Percentiles rank a stretch among this genome's conserved stretches.
Conservation (phyloP, 2,888 invertebrate genomes). For the Agonopterix heracliana region DNA sequence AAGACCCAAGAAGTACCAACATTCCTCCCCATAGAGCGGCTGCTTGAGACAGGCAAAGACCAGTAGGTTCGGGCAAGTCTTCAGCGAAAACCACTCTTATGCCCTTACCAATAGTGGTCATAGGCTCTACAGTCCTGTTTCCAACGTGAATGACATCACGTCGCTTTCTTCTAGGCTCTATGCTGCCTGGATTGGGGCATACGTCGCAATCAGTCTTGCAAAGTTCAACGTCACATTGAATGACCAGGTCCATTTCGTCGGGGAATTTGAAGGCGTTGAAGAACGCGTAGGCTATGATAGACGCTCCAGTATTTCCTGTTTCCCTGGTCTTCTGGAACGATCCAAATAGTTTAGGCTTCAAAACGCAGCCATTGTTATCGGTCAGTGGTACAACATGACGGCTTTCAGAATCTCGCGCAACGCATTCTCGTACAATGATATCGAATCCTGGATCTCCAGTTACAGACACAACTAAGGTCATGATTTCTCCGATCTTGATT, state of each 20-base stretch:
- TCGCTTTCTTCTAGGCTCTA: slow-evolving; percentile 63
- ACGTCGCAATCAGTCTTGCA: slow-evolving; percentile 87
- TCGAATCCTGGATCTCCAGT: slow-evolving; percentile 88
- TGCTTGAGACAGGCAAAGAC: slow-evolving; percentile 79
- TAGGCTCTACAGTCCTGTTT: slow-evolving; percentile 72
- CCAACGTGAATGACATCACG: slow-evolving; percentile 61
- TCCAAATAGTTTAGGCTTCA: slow-evolving; percentile 87
- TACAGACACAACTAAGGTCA: slow-evolving; percentile 88
- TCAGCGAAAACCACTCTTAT: slow-evolving; percentile 82
- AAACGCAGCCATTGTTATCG: slow-evolving; percentile 84
- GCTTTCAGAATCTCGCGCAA: slow-evolving; percentile 82
- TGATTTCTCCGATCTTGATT: slow-evolving; percentile 87
- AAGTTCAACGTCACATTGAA: slow-evolving; percentile 88
- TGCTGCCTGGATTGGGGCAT: slow-evolving; percentile 81
- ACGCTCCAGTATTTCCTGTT: slow-evolving; percentile 83
- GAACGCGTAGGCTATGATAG: slow-evolving; percentile 85
- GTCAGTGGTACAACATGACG: slow-evolving; percentile 81
- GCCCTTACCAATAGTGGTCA: slow-evolving; percentile 79
- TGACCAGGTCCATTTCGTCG: slow-evolving; percentile 87
- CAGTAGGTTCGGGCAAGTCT: slow-evolving; percentile 70
- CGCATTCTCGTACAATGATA: slow-evolving; percentile 84
- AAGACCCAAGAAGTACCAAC: slow-evolving; percentile 76
- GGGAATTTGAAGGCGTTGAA: slow-evolving; percentile 91
- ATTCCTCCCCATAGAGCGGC: slow-evolving; percentile 79
- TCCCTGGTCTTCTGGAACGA: slow-evolving; percentile 88